These are phyloP conservation scores for Mola mola DNA, from an alignment of 2,113 vertebrate species.

Conservation along the genomic window DNA sequence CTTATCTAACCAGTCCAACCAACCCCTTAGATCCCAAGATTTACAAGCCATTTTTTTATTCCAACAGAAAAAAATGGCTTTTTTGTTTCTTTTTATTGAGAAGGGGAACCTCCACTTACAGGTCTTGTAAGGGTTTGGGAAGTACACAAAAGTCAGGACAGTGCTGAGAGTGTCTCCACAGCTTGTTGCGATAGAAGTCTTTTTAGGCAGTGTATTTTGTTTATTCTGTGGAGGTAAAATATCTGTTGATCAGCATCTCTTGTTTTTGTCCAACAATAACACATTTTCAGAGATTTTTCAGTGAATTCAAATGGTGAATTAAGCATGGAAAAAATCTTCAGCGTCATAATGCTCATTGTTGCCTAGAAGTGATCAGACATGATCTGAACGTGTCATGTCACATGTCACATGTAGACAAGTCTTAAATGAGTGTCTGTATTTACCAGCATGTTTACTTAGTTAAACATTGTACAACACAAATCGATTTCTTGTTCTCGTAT, in stretches of 20 bases:
- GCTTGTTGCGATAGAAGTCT: background rate
- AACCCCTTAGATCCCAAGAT: constrained; percentile 25
- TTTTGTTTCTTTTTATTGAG: constrained; percentile 14
- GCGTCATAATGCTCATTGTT: no score
- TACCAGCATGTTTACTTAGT: no score
- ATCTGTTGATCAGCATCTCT: background rate
- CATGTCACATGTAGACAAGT: no score
- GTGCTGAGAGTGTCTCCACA: background rate
- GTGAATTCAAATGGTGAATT: no score
- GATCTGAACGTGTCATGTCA: no score
- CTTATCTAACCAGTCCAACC: constrained; percentile 22
- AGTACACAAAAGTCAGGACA: constrained; percentile 11
- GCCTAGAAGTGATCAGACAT: no score
- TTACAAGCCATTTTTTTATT: constrained; percentile 34
- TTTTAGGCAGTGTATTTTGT: background rate
- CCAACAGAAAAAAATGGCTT: constrained; percentile 5
- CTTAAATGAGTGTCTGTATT: no score
- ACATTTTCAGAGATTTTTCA: no score
- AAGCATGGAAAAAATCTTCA: no score
- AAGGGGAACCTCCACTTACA: constrained; percentile 22
- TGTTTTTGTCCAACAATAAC: no score
- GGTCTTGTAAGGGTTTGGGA: constrained; percentile 13
- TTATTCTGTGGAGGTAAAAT: background rate
- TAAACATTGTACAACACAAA: no score
- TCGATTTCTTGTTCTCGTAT: no score